These are phyloP conservation scores for Sebastes iracundus DNA, from an alignment of 2,797 vertebrate genomes.

Conservation along the genomic window DNA sequence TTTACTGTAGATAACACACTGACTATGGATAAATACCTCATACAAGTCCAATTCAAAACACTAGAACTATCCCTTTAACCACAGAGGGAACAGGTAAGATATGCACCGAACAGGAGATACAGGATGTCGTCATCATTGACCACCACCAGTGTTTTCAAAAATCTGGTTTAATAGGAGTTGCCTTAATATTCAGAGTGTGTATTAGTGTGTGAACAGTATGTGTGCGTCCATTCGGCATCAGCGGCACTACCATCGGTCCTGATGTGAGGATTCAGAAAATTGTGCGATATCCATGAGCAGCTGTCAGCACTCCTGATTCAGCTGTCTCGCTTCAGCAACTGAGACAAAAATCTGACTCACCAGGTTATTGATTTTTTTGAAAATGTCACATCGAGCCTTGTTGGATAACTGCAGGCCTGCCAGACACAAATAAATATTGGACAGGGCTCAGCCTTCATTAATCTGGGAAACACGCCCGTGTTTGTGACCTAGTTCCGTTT, in stretches of 20 bases:
- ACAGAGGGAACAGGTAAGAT: background rate
- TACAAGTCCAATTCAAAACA: too few relatives aligned
- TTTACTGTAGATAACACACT: too few relatives aligned
- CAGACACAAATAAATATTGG: constrained; percentile 64
- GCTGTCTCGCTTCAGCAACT: constrained; percentile 15
- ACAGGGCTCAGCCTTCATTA: constrained; percentile 45
- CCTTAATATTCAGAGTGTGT: background rate
- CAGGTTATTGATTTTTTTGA: constrained; percentile 68
- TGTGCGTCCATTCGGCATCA: background rate
- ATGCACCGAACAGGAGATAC: background rate
- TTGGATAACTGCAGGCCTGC: constrained; percentile 45
- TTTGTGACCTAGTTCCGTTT: constrained; percentile 41
- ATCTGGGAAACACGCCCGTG: constrained; percentile 34
- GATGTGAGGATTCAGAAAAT: constrained; percentile 20
- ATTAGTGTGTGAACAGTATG: background rate
- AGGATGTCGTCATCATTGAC: constrained; percentile 1
- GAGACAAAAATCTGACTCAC: constrained; percentile 35
- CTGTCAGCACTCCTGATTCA: constrained; percentile 38
- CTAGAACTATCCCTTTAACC: rapidly evolving
- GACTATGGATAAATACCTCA: too few relatives aligned
- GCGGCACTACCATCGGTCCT: background rate
- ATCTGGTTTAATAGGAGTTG: background rate
- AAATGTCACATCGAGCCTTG: constrained; percentile 70
- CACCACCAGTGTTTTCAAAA: background rate
- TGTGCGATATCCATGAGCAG: constrained; percentile 40